Evolutionary conservation across 2,888 invertebrate genomes (phyloP).

Genomic region (Trichogramma evanescens): DNA sequence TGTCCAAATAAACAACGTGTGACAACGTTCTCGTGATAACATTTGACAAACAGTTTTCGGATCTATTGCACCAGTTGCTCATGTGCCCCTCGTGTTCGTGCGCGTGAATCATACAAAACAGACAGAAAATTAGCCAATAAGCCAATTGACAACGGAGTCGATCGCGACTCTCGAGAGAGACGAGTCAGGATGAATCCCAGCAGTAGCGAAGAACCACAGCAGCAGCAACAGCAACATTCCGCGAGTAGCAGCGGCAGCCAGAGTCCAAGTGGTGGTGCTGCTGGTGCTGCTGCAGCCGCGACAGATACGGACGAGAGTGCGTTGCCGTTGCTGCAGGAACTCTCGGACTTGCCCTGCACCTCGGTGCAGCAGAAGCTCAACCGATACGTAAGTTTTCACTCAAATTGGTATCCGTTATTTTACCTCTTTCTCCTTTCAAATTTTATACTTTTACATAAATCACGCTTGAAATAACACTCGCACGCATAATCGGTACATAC

Average conservation of each 20-base stretch:
- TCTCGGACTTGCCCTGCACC: conserved; percentile 34
- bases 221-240: not conserved
- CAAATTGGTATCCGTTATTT: not conserved
- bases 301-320: conserved; percentile 19
- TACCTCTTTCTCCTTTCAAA: not conserved
- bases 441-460: not conserved
- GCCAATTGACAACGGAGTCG: too few relatives aligned
- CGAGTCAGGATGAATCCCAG: too few relatives aligned
- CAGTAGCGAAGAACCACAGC: not conserved
- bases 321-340: conserved; percentile 32
- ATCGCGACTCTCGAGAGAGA: too few relatives aligned
- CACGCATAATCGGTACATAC: too few relatives aligned
- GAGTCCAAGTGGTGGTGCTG: not conserved
- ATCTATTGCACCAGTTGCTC: too few relatives aligned
- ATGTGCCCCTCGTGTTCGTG: too few relatives aligned
- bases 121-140: too few relatives aligned
- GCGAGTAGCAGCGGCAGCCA: not conserved
- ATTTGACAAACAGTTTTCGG: too few relatives aligned
- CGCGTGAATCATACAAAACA: too few relatives aligned
- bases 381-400: conserved; percentile 50
- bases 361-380: conserved; percentile 57
- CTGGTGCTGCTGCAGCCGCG: too few relatives aligned
- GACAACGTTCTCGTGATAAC: too few relatives aligned
- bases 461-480: not conserved
- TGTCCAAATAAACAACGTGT: too few relatives aligned